Conservation (phyloP, 2,888 invertebrate species). For the Aphodius sticticus region DNA sequence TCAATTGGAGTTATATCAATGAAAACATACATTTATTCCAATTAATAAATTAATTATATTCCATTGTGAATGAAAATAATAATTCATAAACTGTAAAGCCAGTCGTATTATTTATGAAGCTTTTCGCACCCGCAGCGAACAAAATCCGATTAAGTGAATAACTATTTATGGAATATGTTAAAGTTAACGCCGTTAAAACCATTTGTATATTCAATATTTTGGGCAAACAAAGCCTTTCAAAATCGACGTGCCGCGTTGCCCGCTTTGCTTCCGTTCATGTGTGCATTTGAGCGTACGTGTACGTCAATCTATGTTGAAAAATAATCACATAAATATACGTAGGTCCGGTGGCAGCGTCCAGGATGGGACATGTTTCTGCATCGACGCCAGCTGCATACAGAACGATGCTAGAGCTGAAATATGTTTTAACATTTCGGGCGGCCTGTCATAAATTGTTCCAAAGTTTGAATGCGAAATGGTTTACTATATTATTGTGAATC, state of each 20-base stretch:
- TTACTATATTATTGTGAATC: neutral
- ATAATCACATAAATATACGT: neutral
- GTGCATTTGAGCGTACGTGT: neutral
- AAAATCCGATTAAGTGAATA: constrained; percentile 4
- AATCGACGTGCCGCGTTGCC: neutral
- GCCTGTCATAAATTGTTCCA: neutral
- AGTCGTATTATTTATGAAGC: neutral
- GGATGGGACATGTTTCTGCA: neutral
- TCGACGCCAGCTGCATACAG: neutral
- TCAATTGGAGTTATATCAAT: too few species aligned
- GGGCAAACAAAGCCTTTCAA: neutral
- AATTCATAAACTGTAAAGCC: neutral
- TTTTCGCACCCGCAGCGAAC: neutral
- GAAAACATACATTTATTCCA: neutral
- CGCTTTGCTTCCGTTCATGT: neutral
- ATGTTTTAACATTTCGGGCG: neutral
- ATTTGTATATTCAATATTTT: neutral
- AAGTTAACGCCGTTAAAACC: neutral
- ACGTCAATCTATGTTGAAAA: neutral
- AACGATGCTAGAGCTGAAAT: neutral
- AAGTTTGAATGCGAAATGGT: neutral
- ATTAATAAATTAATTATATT: neutral
- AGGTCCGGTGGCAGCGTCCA: neutral
- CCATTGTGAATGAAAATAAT: neutral
- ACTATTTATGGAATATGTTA: neutral